A percentile compares a stretch with the other conserved stretches of the same genome.
phyloP scores from a whole-genome alignment of 2,888 invertebrate genomes.

The Drosophila hawaiiensis region DNA sequence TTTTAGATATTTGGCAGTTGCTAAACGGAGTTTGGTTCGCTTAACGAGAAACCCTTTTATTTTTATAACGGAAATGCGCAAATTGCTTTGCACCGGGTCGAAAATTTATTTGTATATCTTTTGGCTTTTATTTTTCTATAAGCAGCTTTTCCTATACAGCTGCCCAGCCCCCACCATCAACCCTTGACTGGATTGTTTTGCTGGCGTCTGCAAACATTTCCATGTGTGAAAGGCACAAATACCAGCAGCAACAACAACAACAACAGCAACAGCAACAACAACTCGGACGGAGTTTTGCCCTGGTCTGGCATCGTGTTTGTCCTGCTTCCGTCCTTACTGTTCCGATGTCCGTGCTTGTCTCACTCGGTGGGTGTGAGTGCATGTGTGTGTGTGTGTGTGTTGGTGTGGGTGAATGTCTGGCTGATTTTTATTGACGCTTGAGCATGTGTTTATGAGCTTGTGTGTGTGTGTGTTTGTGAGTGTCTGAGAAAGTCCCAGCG shows the following conservation, averaged over 20 bases:
- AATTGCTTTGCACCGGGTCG: conserved; percentile 79
- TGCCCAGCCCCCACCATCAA: conserved; percentile 12
- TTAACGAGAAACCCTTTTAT: conserved; percentile 78
- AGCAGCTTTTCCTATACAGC: conserved; percentile 67
- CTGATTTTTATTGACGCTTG: conserved; percentile 73
- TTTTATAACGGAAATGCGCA: conserved; percentile 78
- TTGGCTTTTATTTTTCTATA: conserved; percentile 74
- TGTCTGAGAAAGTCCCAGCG: conserved; percentile 59
- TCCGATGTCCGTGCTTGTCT: conserved; percentile 41
- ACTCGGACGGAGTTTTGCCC: conserved; percentile 34
- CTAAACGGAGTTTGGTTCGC: conserved; percentile 51
- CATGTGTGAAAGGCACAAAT: conserved; percentile 72
- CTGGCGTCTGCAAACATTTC: conserved; percentile 80
- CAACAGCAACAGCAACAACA: conserved; percentile 4
- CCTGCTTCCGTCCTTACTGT: conserved; percentile 38
- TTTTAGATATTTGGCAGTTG: conserved; percentile 1
- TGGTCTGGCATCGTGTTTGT: conserved; percentile 39
- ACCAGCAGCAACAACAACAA: conserved; percentile 6
- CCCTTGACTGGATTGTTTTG: conserved; percentile 63
- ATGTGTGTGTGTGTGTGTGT: conserved; percentile 17
- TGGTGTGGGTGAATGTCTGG: conserved; percentile 55
- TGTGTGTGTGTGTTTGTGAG: conserved; percentile 28
- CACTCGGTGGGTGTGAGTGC: background rate
- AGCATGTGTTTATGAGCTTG: conserved; percentile 67
- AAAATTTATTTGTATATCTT: conserved; percentile 73